Conservation (phyloP, 1,140 invertebrate species). For the Lamellibrachia luymesi region DNA sequence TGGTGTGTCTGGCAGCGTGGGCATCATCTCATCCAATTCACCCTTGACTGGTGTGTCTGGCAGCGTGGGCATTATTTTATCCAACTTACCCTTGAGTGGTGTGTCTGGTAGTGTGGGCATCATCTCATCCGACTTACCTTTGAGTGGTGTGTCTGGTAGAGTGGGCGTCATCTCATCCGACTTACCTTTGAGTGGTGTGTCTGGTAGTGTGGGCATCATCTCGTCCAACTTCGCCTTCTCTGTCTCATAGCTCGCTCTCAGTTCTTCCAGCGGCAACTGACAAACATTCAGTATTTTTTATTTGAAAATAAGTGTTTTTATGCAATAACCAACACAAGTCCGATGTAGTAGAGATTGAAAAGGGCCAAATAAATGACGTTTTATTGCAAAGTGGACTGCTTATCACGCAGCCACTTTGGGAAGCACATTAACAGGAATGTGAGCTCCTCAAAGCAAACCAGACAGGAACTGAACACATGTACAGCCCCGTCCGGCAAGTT, state of each 20-base stretch:
- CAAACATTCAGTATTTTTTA: background rate
- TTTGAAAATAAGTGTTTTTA: background rate
- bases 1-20: background rate
- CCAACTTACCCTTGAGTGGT: background rate
- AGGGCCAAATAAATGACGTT: no score
- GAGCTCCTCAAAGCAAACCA: no score
- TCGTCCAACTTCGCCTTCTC: constrained; percentile 52
- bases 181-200: background rate
- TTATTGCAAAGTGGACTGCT: no score
- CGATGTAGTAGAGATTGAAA: no score
- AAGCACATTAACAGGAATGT: no score
- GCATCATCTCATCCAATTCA: background rate
- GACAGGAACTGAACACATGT: no score
- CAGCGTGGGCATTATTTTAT: background rate
- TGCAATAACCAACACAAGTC: no score
- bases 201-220: constrained; percentile 37
- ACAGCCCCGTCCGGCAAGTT: no score
- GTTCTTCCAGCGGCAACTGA: constrained; percentile 51
- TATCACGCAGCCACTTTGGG: no score
- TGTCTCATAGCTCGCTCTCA: constrained; percentile 47
- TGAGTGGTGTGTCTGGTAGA: background rate
- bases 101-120: background rate
- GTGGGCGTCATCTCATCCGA: background rate
- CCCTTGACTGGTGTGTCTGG: background rate
- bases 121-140: background rate